Percentiles rank a stretch among this genome's conserved stretches.
Evolutionary conservation across 2,888 invertebrate species (phyloP).

Genomic region (Drosophila nigricruria): DNA sequence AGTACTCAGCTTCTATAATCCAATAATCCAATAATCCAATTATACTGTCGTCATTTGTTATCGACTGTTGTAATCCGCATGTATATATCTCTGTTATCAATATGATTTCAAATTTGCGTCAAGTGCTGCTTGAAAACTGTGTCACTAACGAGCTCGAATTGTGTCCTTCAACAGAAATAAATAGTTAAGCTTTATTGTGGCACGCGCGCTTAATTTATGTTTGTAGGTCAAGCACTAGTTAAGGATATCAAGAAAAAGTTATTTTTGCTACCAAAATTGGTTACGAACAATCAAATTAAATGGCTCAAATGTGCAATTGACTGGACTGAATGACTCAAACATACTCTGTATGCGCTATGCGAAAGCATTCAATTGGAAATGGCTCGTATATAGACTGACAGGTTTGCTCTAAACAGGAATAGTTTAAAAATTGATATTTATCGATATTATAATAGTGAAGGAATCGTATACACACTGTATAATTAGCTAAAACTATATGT

Average conservation of each 20-base stretch:
- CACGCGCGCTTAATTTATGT: conserved; percentile 1
- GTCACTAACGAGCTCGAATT: background rate
- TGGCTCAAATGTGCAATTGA: background rate
- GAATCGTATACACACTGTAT: background rate
- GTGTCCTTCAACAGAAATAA: background rate
- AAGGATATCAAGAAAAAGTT: conserved; percentile 5
- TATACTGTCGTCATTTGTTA: background rate
- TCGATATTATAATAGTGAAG: background rate
- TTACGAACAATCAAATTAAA: conserved; percentile 8
- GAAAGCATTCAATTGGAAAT: background rate
- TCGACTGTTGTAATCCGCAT: background rate
- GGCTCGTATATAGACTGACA: no score
- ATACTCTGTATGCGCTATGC: background rate
- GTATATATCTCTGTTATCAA: background rate
- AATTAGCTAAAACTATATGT: no score
- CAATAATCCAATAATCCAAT: no score
- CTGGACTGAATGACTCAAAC: background rate
- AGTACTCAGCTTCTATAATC: background rate
- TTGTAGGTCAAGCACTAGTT: conserved; percentile 3
- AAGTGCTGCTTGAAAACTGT: background rate
- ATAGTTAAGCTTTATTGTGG: conserved; percentile 1
- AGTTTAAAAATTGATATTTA: background rate
- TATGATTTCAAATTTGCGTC: background rate
- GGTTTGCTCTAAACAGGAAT: no score
- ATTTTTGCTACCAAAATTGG: conserved; percentile 1